A percentile compares a stretch with the other conserved stretches of the same genome.
Conservation (phyloP, 2,888 invertebrate genomes). For the Melinopterus prodromus region DNA sequence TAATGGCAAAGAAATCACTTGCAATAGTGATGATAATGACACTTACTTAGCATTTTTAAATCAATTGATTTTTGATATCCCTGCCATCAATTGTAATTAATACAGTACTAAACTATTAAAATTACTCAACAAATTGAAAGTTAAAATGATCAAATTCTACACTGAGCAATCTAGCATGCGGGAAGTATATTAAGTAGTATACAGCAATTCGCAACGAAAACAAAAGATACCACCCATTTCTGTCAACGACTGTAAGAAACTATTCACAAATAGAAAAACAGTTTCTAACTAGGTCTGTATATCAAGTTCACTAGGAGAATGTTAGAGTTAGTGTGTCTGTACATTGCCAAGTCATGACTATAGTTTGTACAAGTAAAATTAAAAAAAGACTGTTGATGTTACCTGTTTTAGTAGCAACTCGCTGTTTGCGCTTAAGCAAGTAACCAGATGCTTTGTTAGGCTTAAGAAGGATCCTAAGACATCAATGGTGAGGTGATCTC, state of each 20-base stretch:
- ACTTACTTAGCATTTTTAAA: no score
- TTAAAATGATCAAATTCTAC: not conserved
- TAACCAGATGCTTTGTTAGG: slow-evolving; percentile 91
- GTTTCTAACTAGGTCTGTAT: slow-evolving; percentile 7
- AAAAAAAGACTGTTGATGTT: slow-evolving; percentile 50
- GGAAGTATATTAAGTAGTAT: slow-evolving; percentile 8
- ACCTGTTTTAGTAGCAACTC: slow-evolving; percentile 93
- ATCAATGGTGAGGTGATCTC: slow-evolving; percentile 93
- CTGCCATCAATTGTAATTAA: not conserved
- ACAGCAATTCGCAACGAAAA: slow-evolving; percentile 37
- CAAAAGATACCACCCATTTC: slow-evolving; percentile 44
- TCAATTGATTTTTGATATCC: not conserved
- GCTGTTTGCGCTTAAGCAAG: slow-evolving; percentile 91
- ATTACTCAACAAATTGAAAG: not conserved
- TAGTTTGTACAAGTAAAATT: slow-evolving; percentile 18
- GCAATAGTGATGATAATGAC: no score
- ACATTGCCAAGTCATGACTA: slow-evolving; percentile 8
- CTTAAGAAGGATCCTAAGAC: slow-evolving; percentile 92
- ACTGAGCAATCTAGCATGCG: not conserved
- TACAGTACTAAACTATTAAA: not conserved
- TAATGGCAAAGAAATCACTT: no score
- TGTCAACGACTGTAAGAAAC: slow-evolving; percentile 43
- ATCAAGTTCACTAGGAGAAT: not conserved
- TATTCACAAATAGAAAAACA: slow-evolving; percentile 29
- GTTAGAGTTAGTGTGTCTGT: not conserved